Base-by-base conservation (phyloP, 2,797 vertebrate genomes). In the Esox lucius region DNA sequence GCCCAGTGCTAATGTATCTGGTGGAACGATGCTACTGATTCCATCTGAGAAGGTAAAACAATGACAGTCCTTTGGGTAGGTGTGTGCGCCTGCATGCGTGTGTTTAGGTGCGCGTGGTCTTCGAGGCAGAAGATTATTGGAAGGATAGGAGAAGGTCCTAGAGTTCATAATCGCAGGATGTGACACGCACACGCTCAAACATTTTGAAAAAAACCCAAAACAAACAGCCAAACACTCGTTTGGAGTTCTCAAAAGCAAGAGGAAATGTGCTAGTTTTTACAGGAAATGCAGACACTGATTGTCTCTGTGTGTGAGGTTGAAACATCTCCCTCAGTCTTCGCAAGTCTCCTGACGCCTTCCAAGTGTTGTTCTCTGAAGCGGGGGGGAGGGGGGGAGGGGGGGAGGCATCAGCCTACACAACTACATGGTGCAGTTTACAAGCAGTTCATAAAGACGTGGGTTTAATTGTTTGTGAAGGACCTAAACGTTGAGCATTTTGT, bases 251-350 rank as follows among this genome's bases (percentile, higher is more conserved):
- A 73, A 80, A 87, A 61, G 22, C 1, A 88, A 80, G 80, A 87
- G 84, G 85, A 89, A 90, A 88, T 90, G 89, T 84, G 81, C 85
- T 84, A 62, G 77, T 88, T 91, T 87, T 87, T 88, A 87, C 86
- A 91, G 90, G 90, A 93, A 93, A 87, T 88, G 86, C 82, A 72
- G 77, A 85, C 83, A 91, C 88, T 87, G 91, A 90, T 91, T 91
- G 89, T 88, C 86, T 85, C 77, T 85, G 88, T 86, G 90, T 91
- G 89, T 87, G 87, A 91, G 86, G 79, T 83, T 87, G 90, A 90
- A 88, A 93, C 89, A 91, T 90, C 91, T 92, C 90, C 91, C 82
- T 82, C 81, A 87, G 86, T 91, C 91, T 91, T 89, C 90, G 90
- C 92, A 89, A 89, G 86, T 89, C 88, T 88, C 86, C 84, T 92